Percentiles rank a stretch among this genome's conserved stretches.
phyloP scores from a whole-genome alignment of 2,888 invertebrate species.

The Tipula lateralis region DNA sequence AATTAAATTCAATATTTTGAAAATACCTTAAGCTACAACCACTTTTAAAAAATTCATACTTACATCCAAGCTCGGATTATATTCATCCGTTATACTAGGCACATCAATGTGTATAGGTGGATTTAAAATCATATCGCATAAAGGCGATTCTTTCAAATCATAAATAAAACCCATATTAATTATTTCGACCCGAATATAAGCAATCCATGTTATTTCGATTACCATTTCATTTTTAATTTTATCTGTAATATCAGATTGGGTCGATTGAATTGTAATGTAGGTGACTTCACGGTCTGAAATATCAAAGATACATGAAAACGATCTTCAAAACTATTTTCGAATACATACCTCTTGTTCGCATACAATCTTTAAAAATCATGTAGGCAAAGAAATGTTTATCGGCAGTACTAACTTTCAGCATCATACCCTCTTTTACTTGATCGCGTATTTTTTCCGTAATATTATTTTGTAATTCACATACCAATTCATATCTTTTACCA shows the following conservation, averaged over 20 bases:
- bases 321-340: neutral
- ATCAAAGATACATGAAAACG: neutral
- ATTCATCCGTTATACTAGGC: neutral
- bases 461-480: slow-evolving; percentile 26
- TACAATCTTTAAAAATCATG: neutral
- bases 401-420: neutral
- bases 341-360: neutral
- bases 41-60: slow-evolving; percentile 34
- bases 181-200: neutral
- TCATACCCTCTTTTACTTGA: neutral
- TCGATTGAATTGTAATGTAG: neutral
- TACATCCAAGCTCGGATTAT: neutral
- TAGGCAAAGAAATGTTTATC: neutral
- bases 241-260: neutral
- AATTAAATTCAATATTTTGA: slow-evolving; percentile 33
- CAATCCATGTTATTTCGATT: neutral
- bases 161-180: slow-evolving; percentile 49
- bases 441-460: neutral
- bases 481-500: slow-evolving; percentile 29
- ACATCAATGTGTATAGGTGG: slow-evolving; percentile 44
- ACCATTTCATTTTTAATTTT: neutral
- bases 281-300: neutral
- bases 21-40: slow-evolving; percentile 33
- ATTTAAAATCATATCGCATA: slow-evolving; percentile 55
- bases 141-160: slow-evolving; percentile 55